These are phyloP conservation scores for Scaptomyza polygonia DNA, from an alignment of 2,888 invertebrate species.

Conservation along the genomic window DNA sequence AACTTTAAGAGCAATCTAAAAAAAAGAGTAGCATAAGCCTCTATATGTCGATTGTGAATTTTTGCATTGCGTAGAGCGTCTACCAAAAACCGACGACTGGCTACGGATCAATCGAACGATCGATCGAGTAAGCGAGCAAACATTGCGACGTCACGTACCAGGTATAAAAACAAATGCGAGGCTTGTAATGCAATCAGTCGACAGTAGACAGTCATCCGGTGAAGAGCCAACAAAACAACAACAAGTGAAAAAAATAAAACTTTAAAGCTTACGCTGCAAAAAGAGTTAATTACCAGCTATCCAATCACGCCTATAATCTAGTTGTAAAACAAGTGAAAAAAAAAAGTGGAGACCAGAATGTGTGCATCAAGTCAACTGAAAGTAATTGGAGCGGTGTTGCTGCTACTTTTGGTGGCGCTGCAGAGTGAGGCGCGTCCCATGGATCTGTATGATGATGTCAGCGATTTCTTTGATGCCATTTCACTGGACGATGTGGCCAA, in stretches of 20 bases:
- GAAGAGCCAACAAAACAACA: slow-evolving; percentile 35
- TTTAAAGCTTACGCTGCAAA: slow-evolving; percentile 22
- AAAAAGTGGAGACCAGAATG: slow-evolving; percentile 32
- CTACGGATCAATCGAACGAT: not conserved
- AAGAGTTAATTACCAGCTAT: not conserved
- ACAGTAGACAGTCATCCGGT: slow-evolving; percentile 49
- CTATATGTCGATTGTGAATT: slow-evolving; percentile 12
- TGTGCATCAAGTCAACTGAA: slow-evolving; percentile 42
- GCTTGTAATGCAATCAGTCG: slow-evolving; percentile 68
- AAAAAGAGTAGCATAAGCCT: slow-evolving; percentile 15
- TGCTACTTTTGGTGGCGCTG: slow-evolving; percentile 39
- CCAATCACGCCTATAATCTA: not conserved
- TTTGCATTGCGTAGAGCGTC: slow-evolving; percentile 3
- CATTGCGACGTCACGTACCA: slow-evolving; percentile 57
- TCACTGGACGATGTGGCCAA: slow-evolving; percentile 81
- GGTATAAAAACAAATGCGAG: slow-evolving; percentile 75
- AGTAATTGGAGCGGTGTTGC: slow-evolving; percentile 31
- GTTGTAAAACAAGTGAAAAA: slow-evolving; percentile 29
- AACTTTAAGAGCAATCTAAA: slow-evolving; percentile 8
- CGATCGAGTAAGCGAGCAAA: slow-evolving; percentile 6
- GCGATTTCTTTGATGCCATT: slow-evolving; percentile 83
- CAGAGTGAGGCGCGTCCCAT: slow-evolving; percentile 67
- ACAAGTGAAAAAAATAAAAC: slow-evolving; percentile 34
- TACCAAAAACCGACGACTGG: not conserved
- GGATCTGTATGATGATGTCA: slow-evolving; percentile 83